These are phyloP conservation scores for Calephelis virginiensis DNA, from an alignment of 1,140 invertebrate genomes.

Conservation along the genomic window DNA sequence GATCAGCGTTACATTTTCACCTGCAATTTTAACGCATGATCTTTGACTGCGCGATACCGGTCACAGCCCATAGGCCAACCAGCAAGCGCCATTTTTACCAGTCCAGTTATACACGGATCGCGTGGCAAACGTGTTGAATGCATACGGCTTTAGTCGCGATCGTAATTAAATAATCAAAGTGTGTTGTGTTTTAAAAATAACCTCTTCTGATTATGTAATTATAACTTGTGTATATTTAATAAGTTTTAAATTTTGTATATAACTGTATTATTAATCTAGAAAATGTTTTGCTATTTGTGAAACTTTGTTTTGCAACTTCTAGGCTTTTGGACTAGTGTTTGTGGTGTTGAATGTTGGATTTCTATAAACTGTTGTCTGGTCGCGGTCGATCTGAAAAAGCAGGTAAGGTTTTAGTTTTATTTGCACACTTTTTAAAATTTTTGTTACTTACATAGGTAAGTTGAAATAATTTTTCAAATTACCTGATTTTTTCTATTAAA, in stretches of 20 bases:
- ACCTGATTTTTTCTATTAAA: too few relatives aligned
- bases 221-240: neutral
- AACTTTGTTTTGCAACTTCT: conserved; percentile 12
- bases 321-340: conserved; percentile 9
- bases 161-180: conserved; percentile 36
- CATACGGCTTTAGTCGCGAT: conserved; percentile 37
- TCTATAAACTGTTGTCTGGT: conserved; percentile 4
- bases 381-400: neutral
- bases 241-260: neutral
- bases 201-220: conserved; percentile 7
- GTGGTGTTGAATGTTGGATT: conserved; percentile 13
- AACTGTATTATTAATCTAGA: neutral
- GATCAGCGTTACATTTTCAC: conserved; percentile 28
- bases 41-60: conserved; percentile 49
- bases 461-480: too few relatives aligned
- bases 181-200: conserved; percentile 12
- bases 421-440: too few relatives aligned
- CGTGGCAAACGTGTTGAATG: conserved; percentile 40
- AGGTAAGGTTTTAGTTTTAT: neutral
- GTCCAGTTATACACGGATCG: conserved; percentile 55
- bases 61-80: conserved; percentile 42
- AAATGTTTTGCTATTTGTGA: conserved; percentile 4
- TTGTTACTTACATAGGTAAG: too few relatives aligned
- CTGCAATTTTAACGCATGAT: conserved; percentile 56
- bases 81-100: conserved; percentile 57